Evolutionary conservation across 2,113 vertebrate genomes (phyloP).

Genomic region (Lota lota): DNA sequence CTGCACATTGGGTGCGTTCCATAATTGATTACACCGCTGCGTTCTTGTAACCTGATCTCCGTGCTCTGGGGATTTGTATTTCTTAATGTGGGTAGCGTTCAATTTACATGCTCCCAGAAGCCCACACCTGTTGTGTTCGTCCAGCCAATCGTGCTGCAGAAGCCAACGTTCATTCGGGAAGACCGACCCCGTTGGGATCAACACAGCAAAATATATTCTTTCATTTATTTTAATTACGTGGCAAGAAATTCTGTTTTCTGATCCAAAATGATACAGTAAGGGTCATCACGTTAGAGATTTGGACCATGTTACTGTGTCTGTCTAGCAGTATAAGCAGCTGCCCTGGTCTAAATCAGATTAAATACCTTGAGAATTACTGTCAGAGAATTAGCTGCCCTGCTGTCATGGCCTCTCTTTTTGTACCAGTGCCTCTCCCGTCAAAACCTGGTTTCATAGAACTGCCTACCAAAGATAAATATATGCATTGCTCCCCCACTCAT

Average conservation of each 20-base stretch:
- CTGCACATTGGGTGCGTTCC: background rate
- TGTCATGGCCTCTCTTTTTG: constrained; percentile 8
- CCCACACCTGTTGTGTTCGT: background rate
- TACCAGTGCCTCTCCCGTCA: constrained; percentile 1
- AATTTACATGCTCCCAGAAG: background rate
- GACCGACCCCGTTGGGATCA: too few species aligned
- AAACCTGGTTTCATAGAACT: constrained; percentile 2
- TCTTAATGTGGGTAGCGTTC: background rate
- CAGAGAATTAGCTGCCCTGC: constrained; percentile 17
- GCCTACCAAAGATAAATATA: constrained; percentile 4
- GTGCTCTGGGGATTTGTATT: background rate
- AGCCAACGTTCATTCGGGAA: too few species aligned
- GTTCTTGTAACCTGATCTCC: background rate
- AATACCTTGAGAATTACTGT: constrained; percentile 18
- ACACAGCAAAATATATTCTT: too few species aligned
- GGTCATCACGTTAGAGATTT: background rate
- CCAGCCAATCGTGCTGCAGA: too few species aligned
- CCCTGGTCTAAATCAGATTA: constrained; percentile 32
- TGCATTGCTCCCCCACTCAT: too few species aligned
- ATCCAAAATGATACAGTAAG: too few species aligned
- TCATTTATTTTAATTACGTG: too few species aligned
- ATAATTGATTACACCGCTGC: background rate
- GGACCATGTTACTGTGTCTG: background rate
- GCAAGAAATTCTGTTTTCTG: too few species aligned
- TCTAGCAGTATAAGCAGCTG: constrained; percentile 15